Evolutionary conservation across 2,888 invertebrate genomes (phyloP).

Genomic region (Zygothrica quintamaculata): DNA sequence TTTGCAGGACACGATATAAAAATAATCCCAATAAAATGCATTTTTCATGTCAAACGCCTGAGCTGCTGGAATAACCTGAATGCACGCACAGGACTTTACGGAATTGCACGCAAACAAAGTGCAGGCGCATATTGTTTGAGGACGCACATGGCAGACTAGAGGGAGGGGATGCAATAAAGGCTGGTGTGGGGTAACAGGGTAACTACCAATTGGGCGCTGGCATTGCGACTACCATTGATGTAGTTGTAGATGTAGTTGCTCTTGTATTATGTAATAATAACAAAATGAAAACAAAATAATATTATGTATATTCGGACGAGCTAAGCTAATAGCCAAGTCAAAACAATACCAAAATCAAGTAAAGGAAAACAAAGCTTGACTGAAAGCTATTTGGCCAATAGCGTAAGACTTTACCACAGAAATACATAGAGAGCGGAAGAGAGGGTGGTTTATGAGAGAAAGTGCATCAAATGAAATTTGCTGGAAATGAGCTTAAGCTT

Average conservation of each 20-base stretch:
- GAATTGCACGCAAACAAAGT: constrained; percentile 78
- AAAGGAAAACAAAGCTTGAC: constrained; percentile 6
- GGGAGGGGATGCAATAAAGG: background rate
- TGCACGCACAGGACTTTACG: constrained; percentile 81
- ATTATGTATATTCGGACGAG: constrained; percentile 27
- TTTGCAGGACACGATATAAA: constrained; percentile 63
- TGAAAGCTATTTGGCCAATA: constrained; percentile 15
- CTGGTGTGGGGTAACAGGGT: too few species aligned
- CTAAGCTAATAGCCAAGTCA: constrained; percentile 56
- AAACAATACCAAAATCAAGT: constrained; percentile 22
- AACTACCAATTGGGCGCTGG: constrained; percentile 1
- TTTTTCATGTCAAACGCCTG: constrained; percentile 82
- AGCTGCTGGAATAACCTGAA: constrained; percentile 79
- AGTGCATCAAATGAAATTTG: constrained; percentile 61
- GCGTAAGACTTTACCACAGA: too few species aligned
- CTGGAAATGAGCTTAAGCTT: constrained; percentile 62
- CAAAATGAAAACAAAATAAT: constrained; percentile 32
- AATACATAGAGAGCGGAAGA: background rate
- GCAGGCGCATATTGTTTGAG: constrained; percentile 40
- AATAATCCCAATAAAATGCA: constrained; percentile 82
- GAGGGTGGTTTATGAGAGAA: background rate
- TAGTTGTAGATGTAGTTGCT: too few species aligned
- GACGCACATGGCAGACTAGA: constrained; percentile 7
- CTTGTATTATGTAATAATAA: constrained; percentile 64
- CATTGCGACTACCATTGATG: too few species aligned